A percentile compares a stretch with the other conserved stretches of the same genome.
phyloP scores from a whole-genome alignment of 92 coral and sea anemone species.

The Palythoa grandis region DNA sequence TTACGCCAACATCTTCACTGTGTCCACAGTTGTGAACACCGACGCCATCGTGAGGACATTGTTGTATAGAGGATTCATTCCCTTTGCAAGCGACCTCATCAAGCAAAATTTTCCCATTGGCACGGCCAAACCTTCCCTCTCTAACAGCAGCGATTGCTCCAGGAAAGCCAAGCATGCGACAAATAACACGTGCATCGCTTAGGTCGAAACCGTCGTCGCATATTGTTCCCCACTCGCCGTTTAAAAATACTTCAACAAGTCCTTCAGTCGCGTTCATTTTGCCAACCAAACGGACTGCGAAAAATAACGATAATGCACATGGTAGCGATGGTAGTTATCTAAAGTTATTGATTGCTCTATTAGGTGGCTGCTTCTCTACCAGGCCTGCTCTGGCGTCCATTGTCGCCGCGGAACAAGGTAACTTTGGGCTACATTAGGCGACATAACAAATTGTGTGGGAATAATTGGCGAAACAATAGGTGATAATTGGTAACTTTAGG shows the following conservation, averaged over 20 bases:
- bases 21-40: conserved; percentile 11
- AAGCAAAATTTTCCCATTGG: background rate
- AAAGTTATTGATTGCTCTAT: too few relatives aligned
- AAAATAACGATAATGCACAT: background rate
- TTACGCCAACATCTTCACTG: background rate
- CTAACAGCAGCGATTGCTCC: conserved; percentile 16
- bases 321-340: too few relatives aligned
- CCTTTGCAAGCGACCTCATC: conserved; percentile 1
- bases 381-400: too few relatives aligned
- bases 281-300: conserved; percentile 13
- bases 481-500: too few relatives aligned
- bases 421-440: too few relatives aligned
- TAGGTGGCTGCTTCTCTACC: too few relatives aligned
- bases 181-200: conserved; percentile 9
- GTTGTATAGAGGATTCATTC: background rate
- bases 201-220: conserved; percentile 16
- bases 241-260: background rate
- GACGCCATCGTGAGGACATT: background rate
- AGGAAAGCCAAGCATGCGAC: conserved; percentile 34
- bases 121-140: conserved; percentile 2
- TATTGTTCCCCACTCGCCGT: conserved; percentile 19
- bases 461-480: too few relatives aligned
- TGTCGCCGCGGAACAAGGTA: too few relatives aligned
- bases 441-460: too few relatives aligned
- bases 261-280: background rate